Evolutionary conservation across 2,888 invertebrate species (phyloP).

Genomic region (Dynastes tityus): DNA sequence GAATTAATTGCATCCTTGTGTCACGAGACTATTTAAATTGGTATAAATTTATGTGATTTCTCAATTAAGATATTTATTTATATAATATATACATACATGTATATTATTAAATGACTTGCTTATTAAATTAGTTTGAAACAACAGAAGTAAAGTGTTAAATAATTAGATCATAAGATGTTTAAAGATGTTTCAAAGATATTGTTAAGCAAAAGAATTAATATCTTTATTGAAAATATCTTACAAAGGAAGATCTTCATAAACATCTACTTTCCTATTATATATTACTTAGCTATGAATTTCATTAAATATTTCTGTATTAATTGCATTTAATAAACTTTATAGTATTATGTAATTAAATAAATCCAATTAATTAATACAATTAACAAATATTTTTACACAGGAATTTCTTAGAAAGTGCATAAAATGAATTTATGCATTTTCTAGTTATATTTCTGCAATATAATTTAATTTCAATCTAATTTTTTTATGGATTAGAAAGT

Average conservation of each 20-base stretch:
- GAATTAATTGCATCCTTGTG: slow-evolving; percentile 60
- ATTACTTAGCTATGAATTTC: slow-evolving; percentile 11
- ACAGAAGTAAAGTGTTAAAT: too few relatives aligned
- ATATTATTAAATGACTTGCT: slow-evolving; percentile 44
- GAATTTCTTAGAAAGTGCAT: slow-evolving; percentile 1
- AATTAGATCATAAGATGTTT: too few relatives aligned
- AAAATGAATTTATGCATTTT: background rate
- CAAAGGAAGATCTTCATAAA: too few relatives aligned
- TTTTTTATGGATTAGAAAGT: background rate
- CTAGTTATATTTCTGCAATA: background rate
- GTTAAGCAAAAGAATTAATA: too few relatives aligned
- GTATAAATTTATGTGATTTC: slow-evolving; percentile 57
- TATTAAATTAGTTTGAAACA: too few relatives aligned
- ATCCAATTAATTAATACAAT: background rate
- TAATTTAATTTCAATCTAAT: background rate
- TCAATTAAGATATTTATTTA: slow-evolving; percentile 58
- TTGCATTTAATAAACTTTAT: slow-evolving; percentile 38
- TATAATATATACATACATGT: slow-evolving; percentile 39
- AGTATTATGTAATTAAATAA: slow-evolving; percentile 18
- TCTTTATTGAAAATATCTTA: too few relatives aligned
- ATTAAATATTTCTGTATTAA: slow-evolving; percentile 22
- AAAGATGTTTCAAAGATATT: too few relatives aligned
- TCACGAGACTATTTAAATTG: slow-evolving; percentile 54
- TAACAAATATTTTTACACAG: background rate
- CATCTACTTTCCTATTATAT: slow-evolving; percentile 3